phyloP scores from a whole-genome alignment of 2,113 vertebrate genomes.

The Tyto alba region DNA sequence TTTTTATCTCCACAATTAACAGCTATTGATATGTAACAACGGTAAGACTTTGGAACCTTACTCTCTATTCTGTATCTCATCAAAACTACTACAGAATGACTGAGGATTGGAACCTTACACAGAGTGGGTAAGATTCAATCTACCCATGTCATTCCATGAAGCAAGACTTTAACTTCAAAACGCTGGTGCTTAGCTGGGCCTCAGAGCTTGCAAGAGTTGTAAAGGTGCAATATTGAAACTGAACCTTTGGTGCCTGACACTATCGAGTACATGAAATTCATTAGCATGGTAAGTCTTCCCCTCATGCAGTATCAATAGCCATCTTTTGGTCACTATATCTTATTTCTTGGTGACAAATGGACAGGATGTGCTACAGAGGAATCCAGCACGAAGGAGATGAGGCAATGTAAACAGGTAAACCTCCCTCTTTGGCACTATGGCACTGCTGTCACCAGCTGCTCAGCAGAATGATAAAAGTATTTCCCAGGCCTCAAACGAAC shows the following conservation, averaged over 20 bases:
- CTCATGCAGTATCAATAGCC: neutral
- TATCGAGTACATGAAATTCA: constrained; percentile 1
- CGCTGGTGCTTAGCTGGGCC: neutral
- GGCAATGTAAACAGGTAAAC: neutral
- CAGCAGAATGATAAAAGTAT: neutral
- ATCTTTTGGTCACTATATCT: constrained; percentile 44
- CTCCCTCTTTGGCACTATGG: neutral
- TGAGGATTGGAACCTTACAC: neutral
- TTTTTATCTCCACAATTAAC: neutral
- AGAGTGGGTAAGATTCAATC: neutral
- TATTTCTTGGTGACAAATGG: constrained; percentile 33
- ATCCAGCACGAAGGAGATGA: neutral
- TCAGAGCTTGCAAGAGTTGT: neutral
- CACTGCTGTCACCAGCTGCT: neutral
- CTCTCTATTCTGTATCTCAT: neutral
- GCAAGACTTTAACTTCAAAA: neutral
- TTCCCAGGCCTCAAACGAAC: neutral
- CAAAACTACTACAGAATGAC: neutral
- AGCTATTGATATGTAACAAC: neutral
- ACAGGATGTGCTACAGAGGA: neutral
- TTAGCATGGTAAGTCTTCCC: constrained; percentile 44
- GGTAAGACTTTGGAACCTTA: neutral
- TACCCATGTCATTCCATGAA: neutral
- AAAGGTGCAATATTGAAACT: neutral
- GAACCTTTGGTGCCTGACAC: neutral